Evolutionary conservation across 2,888 invertebrate genomes (phyloP), one percentile per base, ranked within the genome.

Genomic region (Epistrophella euchroma): DNA sequence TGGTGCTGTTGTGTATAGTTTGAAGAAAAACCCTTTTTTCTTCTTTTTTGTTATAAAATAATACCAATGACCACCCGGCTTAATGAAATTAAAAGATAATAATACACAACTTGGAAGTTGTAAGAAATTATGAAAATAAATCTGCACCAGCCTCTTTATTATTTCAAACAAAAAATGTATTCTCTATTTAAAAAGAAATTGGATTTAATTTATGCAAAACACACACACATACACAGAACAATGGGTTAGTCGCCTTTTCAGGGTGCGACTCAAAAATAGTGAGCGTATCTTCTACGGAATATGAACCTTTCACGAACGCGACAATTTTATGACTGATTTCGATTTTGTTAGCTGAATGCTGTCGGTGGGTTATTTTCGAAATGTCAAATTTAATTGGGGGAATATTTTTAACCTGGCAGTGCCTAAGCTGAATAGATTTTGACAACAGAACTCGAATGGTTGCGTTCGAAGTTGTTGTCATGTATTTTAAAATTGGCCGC

Each of bases 291-390:
- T 17, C 37, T 35, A 15, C 45, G 37, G 58, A 32, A 62, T 60
- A 1, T 7, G 25, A 32, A 85, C 82, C 58, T 25, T 43, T 37
- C 64, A 74, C 86, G 77, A 64, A 82, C 71, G 64, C 82, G 86
- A 82, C 77, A 78, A 86, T 58, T 82, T 78, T 77, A 64, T 60
- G 52, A 86, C 86, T 86, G 77, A 73, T 71, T 37, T 64, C 47
- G 62, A 55, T 56, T 81, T 77, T 52, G 1, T 35, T 35, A 37
- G 81, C 85, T 86, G 81, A 77, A 81, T 81, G 70, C 22, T 22
- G 40, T 62, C 64, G 72, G 40, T 80, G 60, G 32, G 37, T 40
- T 64, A n/a, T 66, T 68, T 72, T 75, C 17, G 56, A 75, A 79
- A 17, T 50, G 70, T 78, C 78, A 78, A 62, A 68, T 50, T 11